Base-by-base conservation (phyloP, 2,888 invertebrate genomes). In the Abrostola triplasia region DNA sequence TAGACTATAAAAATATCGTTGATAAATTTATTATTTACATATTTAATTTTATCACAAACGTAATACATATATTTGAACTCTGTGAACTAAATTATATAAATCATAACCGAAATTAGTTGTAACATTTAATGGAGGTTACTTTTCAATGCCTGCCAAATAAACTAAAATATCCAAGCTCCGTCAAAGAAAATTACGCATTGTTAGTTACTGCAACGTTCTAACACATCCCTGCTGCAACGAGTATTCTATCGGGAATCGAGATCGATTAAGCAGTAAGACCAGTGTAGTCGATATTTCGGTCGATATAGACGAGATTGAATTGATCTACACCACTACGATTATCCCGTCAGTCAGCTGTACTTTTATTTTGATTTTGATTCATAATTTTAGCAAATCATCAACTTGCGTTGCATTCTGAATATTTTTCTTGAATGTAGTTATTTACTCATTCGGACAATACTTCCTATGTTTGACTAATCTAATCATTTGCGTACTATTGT, bases 381-480 rank as follows among this genome's bases (percentile, higher is more conserved):
- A 64, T 57, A 64, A 71, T 68, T 71, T 62, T 62, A 49, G 72
- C 77, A 68, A 80, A 54, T 80, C 76, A 79, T 67, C 61, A 53
- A 44, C 51, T 41, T n/a, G 36, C 12, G 24, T 55, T 55, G 36
- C 1, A 44, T 40, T 50, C 12, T 0, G 35, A 36, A 35, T 50
- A 54, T 1, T 67, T 42, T 55, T 59, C 38, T 47, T 48, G 52
- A 59, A n/a, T 59, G 36, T 13, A 7, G 12, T 36, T 5, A 48
- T 40, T 10, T 38, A 24, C 5, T 24, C 24, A 5, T 13, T 10
- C 13, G 44, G 4, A 13, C 9, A 49, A 35, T 49, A 24, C 9
- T 59, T 36, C 13, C 5, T 13, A n/a, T 36, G 10, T 58, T 52
- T 36, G 24, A 13, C 12, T 24, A 44, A 50, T 36, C 36, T 8